Evolutionary conservation across 2,888 invertebrate genomes (phyloP).

Genomic region (Sisyra nigra): DNA sequence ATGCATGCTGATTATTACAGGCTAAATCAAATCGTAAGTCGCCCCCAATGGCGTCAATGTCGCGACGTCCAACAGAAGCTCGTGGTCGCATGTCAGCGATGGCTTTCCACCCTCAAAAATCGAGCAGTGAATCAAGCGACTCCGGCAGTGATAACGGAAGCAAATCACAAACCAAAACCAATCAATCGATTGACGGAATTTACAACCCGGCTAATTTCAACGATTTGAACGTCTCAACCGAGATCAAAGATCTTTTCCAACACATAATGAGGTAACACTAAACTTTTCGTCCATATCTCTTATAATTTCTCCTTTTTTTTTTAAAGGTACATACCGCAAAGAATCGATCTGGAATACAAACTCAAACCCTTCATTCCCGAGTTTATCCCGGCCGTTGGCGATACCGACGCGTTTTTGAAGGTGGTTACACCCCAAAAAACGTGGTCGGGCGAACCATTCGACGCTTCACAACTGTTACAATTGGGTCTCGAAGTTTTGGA

Average conservation of each 20-base stretch:
- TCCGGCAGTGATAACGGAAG: conserved; percentile 18
- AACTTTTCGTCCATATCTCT: neutral
- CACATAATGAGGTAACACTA: conserved; percentile 67
- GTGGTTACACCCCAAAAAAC: conserved; percentile 63
- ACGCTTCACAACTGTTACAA: conserved; percentile 21
- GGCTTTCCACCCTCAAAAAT: neutral
- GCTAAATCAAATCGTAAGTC: no score
- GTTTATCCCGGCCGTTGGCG: conserved; percentile 94
- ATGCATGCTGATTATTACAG: no score
- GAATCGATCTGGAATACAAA: conserved; percentile 75
- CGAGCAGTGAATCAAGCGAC: conserved; percentile 16
- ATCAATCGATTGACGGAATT: conserved; percentile 26
- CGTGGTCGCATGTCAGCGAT: neutral
- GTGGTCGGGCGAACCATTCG: conserved; percentile 17
- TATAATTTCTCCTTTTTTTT: conserved; percentile 5
- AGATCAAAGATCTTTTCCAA: conserved; percentile 84
- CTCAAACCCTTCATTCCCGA: conserved; percentile 92
- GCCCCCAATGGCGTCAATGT: neutral
- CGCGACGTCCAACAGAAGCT: conserved; percentile 5
- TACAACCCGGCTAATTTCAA: conserved; percentile 78
- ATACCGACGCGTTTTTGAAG: conserved; percentile 96
- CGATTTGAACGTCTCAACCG: conserved; percentile 61
- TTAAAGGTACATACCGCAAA: conserved; percentile 79
- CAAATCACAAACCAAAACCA: conserved; percentile 13
- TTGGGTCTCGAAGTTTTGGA: conserved; percentile 67